Evolutionary conservation across 2,797 vertebrate genomes (phyloP), one percentile per base, ranked within the genome.

Genomic region (Thripadectes ignobilis): DNA sequence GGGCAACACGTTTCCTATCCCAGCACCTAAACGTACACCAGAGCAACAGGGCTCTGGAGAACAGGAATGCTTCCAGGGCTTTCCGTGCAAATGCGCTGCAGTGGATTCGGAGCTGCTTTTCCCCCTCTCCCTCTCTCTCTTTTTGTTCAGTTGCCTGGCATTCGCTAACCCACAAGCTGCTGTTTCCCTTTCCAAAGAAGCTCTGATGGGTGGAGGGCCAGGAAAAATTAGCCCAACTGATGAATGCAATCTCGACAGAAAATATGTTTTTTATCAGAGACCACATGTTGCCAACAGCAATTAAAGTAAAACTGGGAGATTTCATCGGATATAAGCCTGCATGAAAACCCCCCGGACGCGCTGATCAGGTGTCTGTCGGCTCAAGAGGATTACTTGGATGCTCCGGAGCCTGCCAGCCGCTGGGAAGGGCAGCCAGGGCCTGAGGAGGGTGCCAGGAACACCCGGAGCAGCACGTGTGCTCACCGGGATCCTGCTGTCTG

Each of bases 231-330:
- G 97, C 97, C 97, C 97, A 97, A 98, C 97, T 97, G 97, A 98
- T 97, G 97, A 98, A 75, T 98, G 96, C 97, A 97, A 97, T 98
- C 96, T 98, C 85, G 32, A 97, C 97, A 97, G 97, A 98, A 98
- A 98, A 98, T 98, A 98, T 98, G 98, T 97, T 98, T 98, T 98
- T 98, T 96, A 98, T 98, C 98, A 98, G 97, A 87, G 97, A 98
- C 98, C 98, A 97, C 98, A 98, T 98, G 98, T 97, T 97, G 97
- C 97, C 97, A 97, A 96, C 38, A 96, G 97, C 97, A 98, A 97
- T 98, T 98, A 97, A 97, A 97, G 96, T 95, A 97, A 97, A 98
- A 96, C 95, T 97, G 97, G 96, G 97, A 97, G 95, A 97, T 97
- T 97, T 97, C 92, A 85, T 96, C 88, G 17, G 95, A 92, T 97